Evolutionary conservation across 2,888 invertebrate genomes (phyloP).

Genomic region (Cryptus viduatorius): DNA sequence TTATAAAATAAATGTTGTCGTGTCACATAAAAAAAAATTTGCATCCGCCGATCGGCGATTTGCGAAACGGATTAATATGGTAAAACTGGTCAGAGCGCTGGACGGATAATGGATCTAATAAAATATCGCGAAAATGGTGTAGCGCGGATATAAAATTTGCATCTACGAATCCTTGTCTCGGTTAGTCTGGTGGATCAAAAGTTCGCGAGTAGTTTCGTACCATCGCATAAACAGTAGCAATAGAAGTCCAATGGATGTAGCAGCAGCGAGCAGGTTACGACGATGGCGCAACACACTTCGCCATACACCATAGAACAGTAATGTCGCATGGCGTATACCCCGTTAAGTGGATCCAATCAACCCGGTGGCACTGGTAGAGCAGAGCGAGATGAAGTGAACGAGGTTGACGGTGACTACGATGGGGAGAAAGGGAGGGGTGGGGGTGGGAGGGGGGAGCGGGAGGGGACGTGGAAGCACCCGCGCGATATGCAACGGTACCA

Average conservation of each 20-base stretch:
- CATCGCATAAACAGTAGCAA: slow-evolving; percentile 26
- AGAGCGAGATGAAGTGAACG: slow-evolving; percentile 71
- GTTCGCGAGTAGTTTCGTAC: slow-evolving; percentile 48
- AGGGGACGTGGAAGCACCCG: slow-evolving; percentile 27
- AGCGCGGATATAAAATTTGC: neutral
- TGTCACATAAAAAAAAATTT: too few relatives aligned
- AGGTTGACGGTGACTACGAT: slow-evolving; percentile 57
- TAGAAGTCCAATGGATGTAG: neutral
- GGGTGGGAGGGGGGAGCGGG: slow-evolving; percentile 9
- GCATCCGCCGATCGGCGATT: too few relatives aligned
- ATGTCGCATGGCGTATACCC: slow-evolving; percentile 82
- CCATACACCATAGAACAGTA: slow-evolving; percentile 83
- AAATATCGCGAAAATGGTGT: too few relatives aligned
- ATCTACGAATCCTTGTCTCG: neutral
- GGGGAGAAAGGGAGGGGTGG: slow-evolving; percentile 35
- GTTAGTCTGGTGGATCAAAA: slow-evolving; percentile 23
- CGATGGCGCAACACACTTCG: slow-evolving; percentile 74
- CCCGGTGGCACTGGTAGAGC: slow-evolving; percentile 79
- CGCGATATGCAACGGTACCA: slow-evolving; percentile 37
- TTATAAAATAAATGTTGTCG: too few relatives aligned
- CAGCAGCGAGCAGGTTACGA: slow-evolving; percentile 45
- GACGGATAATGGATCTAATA: too few relatives aligned
- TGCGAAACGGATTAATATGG: too few relatives aligned
- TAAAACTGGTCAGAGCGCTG: too few relatives aligned
- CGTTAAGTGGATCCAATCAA: slow-evolving; percentile 85